phyloP scores from a whole-genome alignment of 2,113 vertebrate species.

The Ginglymostoma cirratum region DNA sequence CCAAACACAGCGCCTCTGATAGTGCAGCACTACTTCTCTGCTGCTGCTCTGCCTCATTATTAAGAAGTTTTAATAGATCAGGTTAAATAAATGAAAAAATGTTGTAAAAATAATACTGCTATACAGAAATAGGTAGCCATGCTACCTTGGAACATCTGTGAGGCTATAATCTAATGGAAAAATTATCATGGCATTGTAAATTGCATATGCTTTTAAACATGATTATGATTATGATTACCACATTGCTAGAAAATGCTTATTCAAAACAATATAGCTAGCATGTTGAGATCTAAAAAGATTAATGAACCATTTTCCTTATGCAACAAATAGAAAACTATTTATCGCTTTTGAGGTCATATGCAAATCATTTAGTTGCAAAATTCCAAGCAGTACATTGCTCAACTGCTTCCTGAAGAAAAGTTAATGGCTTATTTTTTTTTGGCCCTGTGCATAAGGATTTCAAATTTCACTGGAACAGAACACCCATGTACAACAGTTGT shows the following conservation, averaged over 20 bases:
- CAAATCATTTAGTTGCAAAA: not conserved
- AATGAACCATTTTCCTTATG: not conserved
- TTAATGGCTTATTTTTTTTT: not conserved
- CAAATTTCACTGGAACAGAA: not conserved
- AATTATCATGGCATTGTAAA: not conserved
- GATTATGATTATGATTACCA: not conserved
- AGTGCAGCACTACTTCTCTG: not conserved
- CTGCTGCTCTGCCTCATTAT: no score
- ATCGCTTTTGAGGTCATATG: not conserved
- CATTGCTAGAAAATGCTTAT: not conserved
- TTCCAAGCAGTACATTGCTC: not conserved
- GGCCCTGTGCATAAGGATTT: not conserved
- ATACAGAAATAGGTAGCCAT: not conserved
- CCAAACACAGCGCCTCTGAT: not conserved
- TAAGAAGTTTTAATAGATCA: no score
- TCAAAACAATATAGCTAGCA: not conserved
- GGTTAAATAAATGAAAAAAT: not conserved
- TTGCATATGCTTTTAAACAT: not conserved
- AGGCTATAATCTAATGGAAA: not conserved
- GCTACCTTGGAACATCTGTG: not conserved
- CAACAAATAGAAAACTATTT: not conserved
- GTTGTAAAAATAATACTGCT: not conserved
- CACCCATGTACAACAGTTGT: not conserved
- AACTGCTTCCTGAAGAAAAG: not conserved
- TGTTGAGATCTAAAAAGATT: not conserved